Percentiles rank a stretch among this genome's conserved stretches.
Conservation (phyloP, 2,113 vertebrate genomes). For the Origma solitaria region DNA sequence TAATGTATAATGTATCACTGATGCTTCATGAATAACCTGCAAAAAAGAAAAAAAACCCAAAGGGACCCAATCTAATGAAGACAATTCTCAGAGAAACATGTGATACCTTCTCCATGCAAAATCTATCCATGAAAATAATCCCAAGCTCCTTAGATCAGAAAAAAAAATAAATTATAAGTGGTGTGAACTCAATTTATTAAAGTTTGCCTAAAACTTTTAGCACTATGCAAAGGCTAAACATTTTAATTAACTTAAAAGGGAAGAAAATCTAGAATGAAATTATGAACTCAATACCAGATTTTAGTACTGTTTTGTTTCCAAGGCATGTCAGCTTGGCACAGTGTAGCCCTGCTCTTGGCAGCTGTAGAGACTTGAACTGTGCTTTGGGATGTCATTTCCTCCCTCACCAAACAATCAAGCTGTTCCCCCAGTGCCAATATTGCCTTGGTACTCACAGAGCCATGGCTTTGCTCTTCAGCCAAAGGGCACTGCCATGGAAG, state of each 20-base stretch:
- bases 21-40: not conserved
- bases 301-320: not conserved
- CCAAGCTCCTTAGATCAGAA: not conserved
- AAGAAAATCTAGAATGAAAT: not conserved
- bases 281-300: not conserved
- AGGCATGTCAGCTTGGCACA: not conserved
- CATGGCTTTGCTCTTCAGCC: not conserved
- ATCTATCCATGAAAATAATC: not conserved
- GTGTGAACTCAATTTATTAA: not conserved
- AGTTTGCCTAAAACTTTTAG: not conserved
- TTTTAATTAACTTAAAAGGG: not conserved
- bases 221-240: not conserved
- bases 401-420: rapidly evolving
- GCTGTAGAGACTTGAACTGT: not conserved
- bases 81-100: not conserved
- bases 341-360: not conserved
- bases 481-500: not conserved
- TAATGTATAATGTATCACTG: not conserved
- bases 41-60: not conserved
- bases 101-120: not conserved
- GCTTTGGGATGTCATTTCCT: not conserved
- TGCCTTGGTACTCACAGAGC: not conserved
- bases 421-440: rapidly evolving
- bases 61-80: not conserved
- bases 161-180: not conserved